Conservation (phyloP, 1,140 invertebrate species). For the Caenorhabditis inopinata region DNA sequence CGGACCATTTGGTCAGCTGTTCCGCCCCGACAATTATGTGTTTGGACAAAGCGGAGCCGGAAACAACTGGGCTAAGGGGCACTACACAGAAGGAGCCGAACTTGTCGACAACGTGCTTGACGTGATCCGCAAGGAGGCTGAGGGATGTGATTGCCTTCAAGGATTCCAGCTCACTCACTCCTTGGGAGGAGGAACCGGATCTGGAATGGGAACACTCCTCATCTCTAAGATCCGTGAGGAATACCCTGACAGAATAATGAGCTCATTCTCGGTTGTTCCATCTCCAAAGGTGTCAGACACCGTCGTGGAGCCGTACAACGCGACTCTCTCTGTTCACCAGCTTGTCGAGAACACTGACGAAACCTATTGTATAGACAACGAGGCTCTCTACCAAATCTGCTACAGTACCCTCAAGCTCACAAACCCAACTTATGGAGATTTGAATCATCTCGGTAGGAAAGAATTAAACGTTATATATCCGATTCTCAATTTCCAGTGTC, state of each 20-base stretch:
- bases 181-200: slow-evolving; percentile 69
- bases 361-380: slow-evolving; percentile 81
- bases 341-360: slow-evolving; percentile 78
- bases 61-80: slow-evolving; percentile 87
- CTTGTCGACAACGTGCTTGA: slow-evolving; percentile 82
- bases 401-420: slow-evolving; percentile 76
- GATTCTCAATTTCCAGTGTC: slow-evolving; percentile 70
- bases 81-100: slow-evolving; percentile 90
- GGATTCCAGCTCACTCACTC: slow-evolving; percentile 70
- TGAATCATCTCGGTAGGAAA: slow-evolving; percentile 74
- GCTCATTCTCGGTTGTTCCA: slow-evolving; percentile 7
- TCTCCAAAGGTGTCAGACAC: slow-evolving; percentile 74
- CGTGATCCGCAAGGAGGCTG: slow-evolving; percentile 82
- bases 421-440: slow-evolving; percentile 78
- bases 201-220: slow-evolving; percentile 71
- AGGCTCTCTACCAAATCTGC: slow-evolving; percentile 78
- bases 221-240: slow-evolving; percentile 72
- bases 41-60: slow-evolving; percentile 80
- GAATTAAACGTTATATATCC: not conserved
- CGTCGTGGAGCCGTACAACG: slow-evolving; percentile 79
- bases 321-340: slow-evolving; percentile 75
- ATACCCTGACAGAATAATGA: slow-evolving; percentile 60
- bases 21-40: slow-evolving; percentile 82
- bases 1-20: slow-evolving; percentile 79
- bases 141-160: slow-evolving; percentile 73